Conservation (phyloP, 2,113 vertebrate genomes). For the Coryphaenoides rupestris region DNA sequence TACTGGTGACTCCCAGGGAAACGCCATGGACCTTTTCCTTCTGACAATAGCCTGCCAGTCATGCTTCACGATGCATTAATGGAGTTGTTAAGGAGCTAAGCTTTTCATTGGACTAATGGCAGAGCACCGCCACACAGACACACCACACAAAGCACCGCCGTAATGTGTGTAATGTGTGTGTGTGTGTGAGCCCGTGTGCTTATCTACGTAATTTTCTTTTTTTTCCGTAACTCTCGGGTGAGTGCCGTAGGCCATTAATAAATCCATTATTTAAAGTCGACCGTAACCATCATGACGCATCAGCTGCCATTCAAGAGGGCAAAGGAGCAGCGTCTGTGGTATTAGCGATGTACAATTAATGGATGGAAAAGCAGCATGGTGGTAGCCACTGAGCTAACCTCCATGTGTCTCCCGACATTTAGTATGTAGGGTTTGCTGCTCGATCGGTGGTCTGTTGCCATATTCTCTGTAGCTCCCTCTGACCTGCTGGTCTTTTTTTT, state of each 20-base stretch:
- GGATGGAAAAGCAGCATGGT: too few species aligned
- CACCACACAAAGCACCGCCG: neutral
- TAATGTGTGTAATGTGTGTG: neutral
- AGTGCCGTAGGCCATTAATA: slow-evolving; percentile 40
- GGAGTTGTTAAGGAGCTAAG: neutral
- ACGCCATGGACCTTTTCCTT: neutral
- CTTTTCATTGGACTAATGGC: slow-evolving; percentile 22
- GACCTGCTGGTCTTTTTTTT: too few species aligned
- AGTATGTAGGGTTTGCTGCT: too few species aligned
- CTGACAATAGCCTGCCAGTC: neutral
- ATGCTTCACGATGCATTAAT: neutral
- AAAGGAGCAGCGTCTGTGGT: neutral
- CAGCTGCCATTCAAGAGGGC: neutral
- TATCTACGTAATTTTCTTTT: neutral
- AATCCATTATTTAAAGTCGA: slow-evolving; percentile 47
- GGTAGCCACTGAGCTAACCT: too few species aligned
- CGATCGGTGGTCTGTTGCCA: too few species aligned
- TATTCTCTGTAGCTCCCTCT: too few species aligned
- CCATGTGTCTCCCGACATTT: too few species aligned
- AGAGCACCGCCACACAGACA: neutral
- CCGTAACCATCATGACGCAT: slow-evolving; percentile 32
- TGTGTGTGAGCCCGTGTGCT: neutral
- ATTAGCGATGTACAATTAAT: too few species aligned
- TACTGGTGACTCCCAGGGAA: neutral
- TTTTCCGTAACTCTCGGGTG: neutral